These are phyloP conservation scores for Electrona antarctica DNA, from an alignment of 2,113 vertebrate genomes.

Conservation along the genomic window DNA sequence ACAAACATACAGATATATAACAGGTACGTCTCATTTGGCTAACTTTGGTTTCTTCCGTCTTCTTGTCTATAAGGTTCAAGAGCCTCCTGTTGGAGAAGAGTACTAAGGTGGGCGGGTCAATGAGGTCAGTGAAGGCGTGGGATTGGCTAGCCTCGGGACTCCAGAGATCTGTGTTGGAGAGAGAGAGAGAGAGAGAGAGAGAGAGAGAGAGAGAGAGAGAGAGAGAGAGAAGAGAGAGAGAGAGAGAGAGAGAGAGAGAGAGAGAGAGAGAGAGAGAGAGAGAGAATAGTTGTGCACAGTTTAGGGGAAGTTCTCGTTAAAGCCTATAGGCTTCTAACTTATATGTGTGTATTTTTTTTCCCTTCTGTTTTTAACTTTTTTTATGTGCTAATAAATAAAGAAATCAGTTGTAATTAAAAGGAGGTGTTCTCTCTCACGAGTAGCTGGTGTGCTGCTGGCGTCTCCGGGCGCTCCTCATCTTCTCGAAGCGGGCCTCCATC, in stretches of 20 bases:
- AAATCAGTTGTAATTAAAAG: conserved; percentile 9
- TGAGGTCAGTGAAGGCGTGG: conserved; percentile 4
- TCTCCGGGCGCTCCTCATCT: conserved; percentile 89
- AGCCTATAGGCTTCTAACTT: no score
- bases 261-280: neutral
- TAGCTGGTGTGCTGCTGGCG: conserved; percentile 93
- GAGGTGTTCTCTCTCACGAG: conserved; percentile 83
- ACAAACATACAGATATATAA: conserved; percentile 52
- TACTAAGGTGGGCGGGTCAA: conserved; percentile 34
- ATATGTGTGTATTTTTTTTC: neutral
- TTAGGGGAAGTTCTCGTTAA: no score
- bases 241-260: neutral
- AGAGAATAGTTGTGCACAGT: no score
- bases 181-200: neutral
- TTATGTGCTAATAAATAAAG: no score
- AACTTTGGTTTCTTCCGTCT: conserved; percentile 55
- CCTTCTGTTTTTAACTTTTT: no score
- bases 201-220: neutral
- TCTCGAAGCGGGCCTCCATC: conserved; percentile 94
- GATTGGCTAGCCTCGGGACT: conserved; percentile 74
- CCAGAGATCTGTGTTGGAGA: conserved; percentile 70
- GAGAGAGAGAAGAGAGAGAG: conserved; percentile 4
- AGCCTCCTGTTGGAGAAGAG: conserved; percentile 50
- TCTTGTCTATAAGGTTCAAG: conserved; percentile 36
- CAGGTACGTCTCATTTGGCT: conserved; percentile 56